Conservation (phyloP, 2,888 invertebrate genomes). For the Troilus luridus region DNA sequence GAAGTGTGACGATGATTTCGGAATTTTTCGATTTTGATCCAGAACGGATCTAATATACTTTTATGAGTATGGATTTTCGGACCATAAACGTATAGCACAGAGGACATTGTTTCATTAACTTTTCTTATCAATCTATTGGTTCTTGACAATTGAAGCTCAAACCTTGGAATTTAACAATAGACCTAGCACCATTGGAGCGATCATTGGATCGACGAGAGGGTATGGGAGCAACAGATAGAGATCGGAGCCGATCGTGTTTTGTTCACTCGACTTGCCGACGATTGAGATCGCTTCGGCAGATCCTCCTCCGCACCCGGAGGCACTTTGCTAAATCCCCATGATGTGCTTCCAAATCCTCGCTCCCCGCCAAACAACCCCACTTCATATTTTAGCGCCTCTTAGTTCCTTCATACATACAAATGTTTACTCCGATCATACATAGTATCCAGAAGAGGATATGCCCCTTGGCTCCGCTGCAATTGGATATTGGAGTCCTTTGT, state of each 20-base stretch:
- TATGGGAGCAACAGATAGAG: neutral
- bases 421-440: neutral
- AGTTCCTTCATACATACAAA: constrained; percentile 40
- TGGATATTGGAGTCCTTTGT: neutral
- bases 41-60: no score
- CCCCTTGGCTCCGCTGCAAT: neutral
- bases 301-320: neutral
- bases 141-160: no score
- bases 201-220: neutral
- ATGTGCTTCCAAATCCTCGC: constrained; percentile 19
- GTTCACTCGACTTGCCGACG: neutral
- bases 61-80: no score
- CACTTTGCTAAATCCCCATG: constrained; percentile 25
- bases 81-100: no score
- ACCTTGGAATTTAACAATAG: neutral
- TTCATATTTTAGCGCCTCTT: constrained; percentile 34
- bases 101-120: no score
- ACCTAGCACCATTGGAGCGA: neutral
- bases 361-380: constrained; percentile 28
- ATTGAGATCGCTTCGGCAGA: neutral
- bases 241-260: neutral
- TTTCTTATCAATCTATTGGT: no score
- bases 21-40: no score
- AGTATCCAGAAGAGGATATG: neutral
- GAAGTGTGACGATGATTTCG: no score